These are phyloP conservation scores for Margarornis squamiger DNA, from an alignment of 2,797 vertebrate species.

Conservation along the genomic window DNA sequence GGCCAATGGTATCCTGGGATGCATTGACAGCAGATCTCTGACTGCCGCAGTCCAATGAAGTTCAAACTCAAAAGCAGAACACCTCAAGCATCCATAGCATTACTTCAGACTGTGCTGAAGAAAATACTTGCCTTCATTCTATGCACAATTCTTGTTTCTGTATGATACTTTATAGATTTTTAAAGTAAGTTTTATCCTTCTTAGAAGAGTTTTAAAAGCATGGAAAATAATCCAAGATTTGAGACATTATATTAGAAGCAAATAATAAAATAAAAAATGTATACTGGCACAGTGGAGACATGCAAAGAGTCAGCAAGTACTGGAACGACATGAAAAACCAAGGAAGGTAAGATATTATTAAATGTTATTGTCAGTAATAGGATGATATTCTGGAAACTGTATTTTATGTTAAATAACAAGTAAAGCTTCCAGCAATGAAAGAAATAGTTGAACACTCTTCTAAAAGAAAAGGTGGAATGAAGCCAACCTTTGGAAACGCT, in stretches of 20 bases:
- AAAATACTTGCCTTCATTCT: background rate
- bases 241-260: background rate
- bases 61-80: background rate
- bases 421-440: conserved; percentile 11
- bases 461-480: background rate
- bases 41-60: background rate
- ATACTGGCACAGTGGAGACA: background rate
- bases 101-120: background rate
- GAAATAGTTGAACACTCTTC: background rate
- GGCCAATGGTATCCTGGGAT: accelerated
- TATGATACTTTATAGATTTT: background rate
- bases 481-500: conserved; percentile 5
- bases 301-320: background rate
- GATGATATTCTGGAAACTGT: background rate
- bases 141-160: background rate
- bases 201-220: background rate
- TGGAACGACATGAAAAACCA: background rate
- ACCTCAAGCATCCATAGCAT: background rate
- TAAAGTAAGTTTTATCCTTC: background rate
- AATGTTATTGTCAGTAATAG: background rate
- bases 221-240: background rate
- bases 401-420: background rate
- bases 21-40: background rate
- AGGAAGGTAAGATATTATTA: background rate
- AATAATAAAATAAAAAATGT: background rate